Evolutionary conservation across 2,113 vertebrate species (phyloP).

Genomic region (Dunckerocampus dactyliophorus): DNA sequence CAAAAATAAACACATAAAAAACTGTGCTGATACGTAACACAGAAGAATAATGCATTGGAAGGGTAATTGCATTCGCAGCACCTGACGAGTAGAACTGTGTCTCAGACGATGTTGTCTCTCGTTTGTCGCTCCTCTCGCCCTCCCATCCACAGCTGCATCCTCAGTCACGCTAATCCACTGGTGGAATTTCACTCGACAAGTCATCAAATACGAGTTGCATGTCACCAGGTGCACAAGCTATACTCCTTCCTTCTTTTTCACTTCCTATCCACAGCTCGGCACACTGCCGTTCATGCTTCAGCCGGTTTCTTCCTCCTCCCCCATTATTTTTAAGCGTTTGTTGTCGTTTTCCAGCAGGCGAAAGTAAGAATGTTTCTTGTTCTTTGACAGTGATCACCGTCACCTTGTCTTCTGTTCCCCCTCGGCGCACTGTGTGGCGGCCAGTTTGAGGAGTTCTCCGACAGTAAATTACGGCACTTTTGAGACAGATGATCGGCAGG

Average conservation of each 20-base stretch:
- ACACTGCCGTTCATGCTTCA: slow-evolving; percentile 55
- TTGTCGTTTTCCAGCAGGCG: no score
- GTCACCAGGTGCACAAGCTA: slow-evolving; percentile 65
- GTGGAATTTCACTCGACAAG: slow-evolving; percentile 72
- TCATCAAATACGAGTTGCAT: slow-evolving; percentile 70
- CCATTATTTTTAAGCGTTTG: slow-evolving; percentile 64
- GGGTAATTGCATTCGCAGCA: no score
- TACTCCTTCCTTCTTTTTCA: slow-evolving; percentile 27
- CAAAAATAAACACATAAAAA: no score
- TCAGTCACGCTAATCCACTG: slow-evolving; percentile 71
- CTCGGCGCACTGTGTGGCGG: slow-evolving; percentile 54
- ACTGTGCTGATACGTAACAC: no score
- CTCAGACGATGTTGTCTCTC: slow-evolving; percentile 5
- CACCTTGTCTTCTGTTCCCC: slow-evolving; percentile 42
- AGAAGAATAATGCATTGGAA: no score
- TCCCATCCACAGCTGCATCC: slow-evolving; percentile 42
- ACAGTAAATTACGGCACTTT: slow-evolving; percentile 73
- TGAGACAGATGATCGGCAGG: slow-evolving; percentile 68
- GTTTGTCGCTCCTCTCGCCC: slow-evolving; percentile 44
- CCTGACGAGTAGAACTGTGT: background rate
- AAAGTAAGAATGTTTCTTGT: slow-evolving; percentile 32
- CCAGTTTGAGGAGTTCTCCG: slow-evolving; percentile 68
- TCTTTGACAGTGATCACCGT: slow-evolving; percentile 53
- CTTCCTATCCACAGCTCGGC: slow-evolving; percentile 52
- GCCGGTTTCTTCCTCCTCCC: slow-evolving; percentile 37